Base-by-base conservation (phyloP, 2,797 vertebrate species). In the Rhynchonycteris naso region DNA sequence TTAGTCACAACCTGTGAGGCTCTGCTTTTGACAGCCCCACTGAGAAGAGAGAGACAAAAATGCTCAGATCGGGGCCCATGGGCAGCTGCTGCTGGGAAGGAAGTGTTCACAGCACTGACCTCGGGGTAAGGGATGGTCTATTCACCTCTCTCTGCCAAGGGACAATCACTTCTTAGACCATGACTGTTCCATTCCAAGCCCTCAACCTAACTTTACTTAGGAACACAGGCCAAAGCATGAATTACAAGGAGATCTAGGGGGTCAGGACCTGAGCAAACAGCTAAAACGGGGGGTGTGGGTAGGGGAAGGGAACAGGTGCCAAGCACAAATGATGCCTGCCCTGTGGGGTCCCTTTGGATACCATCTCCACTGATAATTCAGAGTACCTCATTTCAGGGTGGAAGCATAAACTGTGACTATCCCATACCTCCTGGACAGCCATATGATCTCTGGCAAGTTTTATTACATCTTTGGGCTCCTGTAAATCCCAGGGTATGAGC, bases 1-100 rank as follows among this genome's bases (percentile, higher is more conserved):
- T 98, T 98, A 98, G 98, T 98, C 97, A 97, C 97, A 98, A 97
- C 97, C 98, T 95, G 97, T 97, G 96, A 97, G 93, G 95, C 65
- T 85, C 81, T 92, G 96, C 96, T 98, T 97, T 98, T 97, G 96
- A 97, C 97, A 97, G 97, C 15, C 10, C 97, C 96, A 88, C 97
- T 94, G 96, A 97, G 97, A 96, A 97, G 97, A 96, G n/a, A 93
- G 92, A 97, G 96, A 96, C 96, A 97, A 97, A 97, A 96, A 83
- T 94, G 91, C 97, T 97, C 96, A 97, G 93, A 97, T 82, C 90
- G 58, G 66, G 93, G 86, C 95, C 93, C 86, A 56, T 33, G 80
- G 93, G 91, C 97, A 96, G 97, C 96, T 91, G 96, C 92, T 97
- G 91, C 93, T 83, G 86, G 90, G 88, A 97, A 96, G 97, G 92